Evolutionary conservation across 2,797 vertebrate species (phyloP).

Genomic region (Myotis vivesi): DNA sequence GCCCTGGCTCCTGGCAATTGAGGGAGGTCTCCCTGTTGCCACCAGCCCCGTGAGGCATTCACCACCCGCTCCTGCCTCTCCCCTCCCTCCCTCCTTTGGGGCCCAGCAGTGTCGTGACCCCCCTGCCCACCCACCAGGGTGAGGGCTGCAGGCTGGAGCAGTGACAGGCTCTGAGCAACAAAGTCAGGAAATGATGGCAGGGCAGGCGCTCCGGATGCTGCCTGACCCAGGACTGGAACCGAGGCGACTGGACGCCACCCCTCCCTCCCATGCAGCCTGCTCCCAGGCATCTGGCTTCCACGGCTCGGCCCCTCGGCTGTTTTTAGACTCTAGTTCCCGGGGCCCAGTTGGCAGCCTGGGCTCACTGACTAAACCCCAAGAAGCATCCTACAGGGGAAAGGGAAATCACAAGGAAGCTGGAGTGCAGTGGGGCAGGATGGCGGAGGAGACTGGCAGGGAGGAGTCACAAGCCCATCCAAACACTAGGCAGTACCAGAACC

Average conservation of each 20-base stretch:
- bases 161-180: not conserved
- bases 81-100: fast-evolving
- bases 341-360: not conserved
- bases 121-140: not conserved
- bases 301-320: not conserved
- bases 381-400: not conserved
- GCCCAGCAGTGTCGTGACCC: not conserved
- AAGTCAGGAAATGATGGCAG: not conserved
- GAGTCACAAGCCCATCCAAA: not conserved
- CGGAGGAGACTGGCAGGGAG: not conserved
- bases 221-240: not conserved
- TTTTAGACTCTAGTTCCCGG: slow-evolving; percentile 49
- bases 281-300: not conserved
- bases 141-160: not conserved
- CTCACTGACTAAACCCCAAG: not conserved
- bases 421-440: not conserved
- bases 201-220: not conserved
- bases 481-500: not conserved
- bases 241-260: fast-evolving
- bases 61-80: not conserved
- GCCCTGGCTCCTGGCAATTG: not conserved
- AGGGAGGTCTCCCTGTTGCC: not conserved
- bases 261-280: not conserved
- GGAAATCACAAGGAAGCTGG: not conserved
- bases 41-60: not conserved